Conservation (phyloP, 2,113 vertebrate species). For the Nothocercus julius region DNA sequence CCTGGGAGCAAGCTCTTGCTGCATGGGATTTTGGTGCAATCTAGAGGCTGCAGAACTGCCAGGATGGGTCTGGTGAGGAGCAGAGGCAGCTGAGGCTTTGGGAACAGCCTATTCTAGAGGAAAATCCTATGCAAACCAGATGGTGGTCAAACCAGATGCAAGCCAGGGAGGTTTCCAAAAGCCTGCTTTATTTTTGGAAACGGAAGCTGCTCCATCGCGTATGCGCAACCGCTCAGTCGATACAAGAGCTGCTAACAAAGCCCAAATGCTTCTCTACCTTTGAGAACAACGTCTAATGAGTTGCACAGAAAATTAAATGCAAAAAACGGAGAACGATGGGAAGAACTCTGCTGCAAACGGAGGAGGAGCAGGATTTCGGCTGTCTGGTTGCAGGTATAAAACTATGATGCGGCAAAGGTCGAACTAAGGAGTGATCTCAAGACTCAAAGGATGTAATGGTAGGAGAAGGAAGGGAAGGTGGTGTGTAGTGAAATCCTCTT, state of each 20-base stretch:
- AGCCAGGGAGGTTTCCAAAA: not conserved
- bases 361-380: not conserved
- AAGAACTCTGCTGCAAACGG: not conserved
- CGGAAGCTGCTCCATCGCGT: not conserved
- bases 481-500: fast-evolving
- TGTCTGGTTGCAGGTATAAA: not conserved
- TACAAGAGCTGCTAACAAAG: not conserved
- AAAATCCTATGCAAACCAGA: slow-evolving; percentile 15
- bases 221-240: not conserved
- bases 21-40: not conserved
- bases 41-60: not conserved
- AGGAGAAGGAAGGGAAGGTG: not conserved
- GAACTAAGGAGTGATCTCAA: not conserved
- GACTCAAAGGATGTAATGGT: fast-evolving
- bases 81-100: not conserved
- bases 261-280: not conserved
- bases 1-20: fast-evolving
- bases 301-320: not conserved
- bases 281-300: not conserved
- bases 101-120: not conserved
- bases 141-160: not conserved
- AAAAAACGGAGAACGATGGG: not conserved
- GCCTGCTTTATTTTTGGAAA: not conserved
- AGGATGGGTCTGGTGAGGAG: fast-evolving
- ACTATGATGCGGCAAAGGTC: not conserved